phyloP scores from a whole-genome alignment of 2,888 invertebrate species.

The Napeogenes inachia region DNA sequence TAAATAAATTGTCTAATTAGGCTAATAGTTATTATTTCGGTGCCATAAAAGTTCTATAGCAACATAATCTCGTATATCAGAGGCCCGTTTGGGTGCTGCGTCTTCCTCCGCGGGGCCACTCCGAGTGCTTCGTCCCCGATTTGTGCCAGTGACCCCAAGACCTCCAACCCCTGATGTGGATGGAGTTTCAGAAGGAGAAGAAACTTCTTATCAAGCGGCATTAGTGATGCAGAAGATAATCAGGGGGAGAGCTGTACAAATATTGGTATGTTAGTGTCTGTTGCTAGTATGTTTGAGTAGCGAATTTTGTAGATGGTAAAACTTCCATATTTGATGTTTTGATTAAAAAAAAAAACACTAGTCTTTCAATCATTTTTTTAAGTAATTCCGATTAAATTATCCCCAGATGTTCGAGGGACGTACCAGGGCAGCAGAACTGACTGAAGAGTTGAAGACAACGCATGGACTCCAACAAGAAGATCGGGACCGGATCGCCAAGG shows the following conservation, averaged over 20 bases:
- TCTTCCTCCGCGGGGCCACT: slow-evolving; percentile 47
- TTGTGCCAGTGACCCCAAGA: slow-evolving; percentile 35
- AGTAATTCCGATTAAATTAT: not conserved
- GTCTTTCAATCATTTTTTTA: not conserved
- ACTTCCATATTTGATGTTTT: too few species aligned
- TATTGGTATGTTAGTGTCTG: slow-evolving; percentile 65
- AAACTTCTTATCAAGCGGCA: slow-evolving; percentile 64
- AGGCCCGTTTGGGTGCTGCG: slow-evolving; percentile 60
- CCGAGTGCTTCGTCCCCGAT: slow-evolving; percentile 51
- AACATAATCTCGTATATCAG: slow-evolving; percentile 33
- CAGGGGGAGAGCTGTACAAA: slow-evolving; percentile 84
- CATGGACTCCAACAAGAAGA: slow-evolving; percentile 80
- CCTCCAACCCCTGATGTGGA: slow-evolving; percentile 58
- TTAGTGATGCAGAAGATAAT: slow-evolving; percentile 81
- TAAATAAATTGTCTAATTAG: not conserved
- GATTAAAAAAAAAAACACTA: too few species aligned
- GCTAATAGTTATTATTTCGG: not conserved
- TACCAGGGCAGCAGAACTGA: slow-evolving; percentile 82
- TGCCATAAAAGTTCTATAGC: too few species aligned
- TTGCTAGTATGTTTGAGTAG: too few species aligned
- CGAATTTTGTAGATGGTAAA: too few species aligned
- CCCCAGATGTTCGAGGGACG: slow-evolving; percentile 84
- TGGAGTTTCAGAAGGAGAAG: slow-evolving; percentile 44
- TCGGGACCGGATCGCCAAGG: slow-evolving; percentile 50
- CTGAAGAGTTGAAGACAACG: slow-evolving; percentile 83